phyloP scores from a whole-genome alignment of 2,113 vertebrate genomes.

The Lagopus muta region DNA sequence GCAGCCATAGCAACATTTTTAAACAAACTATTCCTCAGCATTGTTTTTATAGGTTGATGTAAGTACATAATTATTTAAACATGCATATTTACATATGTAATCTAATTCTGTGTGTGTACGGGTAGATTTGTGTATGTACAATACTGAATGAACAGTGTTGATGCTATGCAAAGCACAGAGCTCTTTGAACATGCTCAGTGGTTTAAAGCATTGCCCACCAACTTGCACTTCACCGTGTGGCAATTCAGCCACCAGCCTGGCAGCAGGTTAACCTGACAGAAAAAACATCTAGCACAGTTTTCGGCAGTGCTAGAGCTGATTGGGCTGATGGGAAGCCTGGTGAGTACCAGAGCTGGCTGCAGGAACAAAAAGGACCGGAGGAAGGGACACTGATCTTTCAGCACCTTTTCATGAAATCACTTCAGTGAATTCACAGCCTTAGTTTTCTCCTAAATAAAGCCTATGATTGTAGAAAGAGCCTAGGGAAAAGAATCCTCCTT shows the following conservation, averaged over 20 bases:
- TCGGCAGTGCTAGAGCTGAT: not conserved
- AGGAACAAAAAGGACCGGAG: not conserved
- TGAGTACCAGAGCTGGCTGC: not conserved
- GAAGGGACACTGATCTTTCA: not conserved
- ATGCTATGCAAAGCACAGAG: not conserved
- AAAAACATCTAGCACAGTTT: accelerated
- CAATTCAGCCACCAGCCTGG: not conserved
- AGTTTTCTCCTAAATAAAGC: not conserved
- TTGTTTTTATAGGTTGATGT: not conserved
- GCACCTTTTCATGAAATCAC: not conserved
- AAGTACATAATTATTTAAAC: not conserved
- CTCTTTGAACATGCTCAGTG: not conserved
- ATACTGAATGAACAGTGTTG: not conserved
- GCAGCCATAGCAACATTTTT: not conserved
- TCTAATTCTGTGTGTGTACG: too few relatives aligned
- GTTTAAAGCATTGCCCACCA: not conserved
- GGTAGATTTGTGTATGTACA: too few relatives aligned
- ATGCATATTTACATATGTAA: not conserved
- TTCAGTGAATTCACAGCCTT: not conserved
- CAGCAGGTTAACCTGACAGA: not conserved
- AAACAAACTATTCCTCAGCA: not conserved
- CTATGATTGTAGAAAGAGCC: not conserved
- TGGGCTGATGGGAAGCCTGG: not conserved
- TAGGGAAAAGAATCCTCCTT: not conserved
- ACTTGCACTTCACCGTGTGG: not conserved